A percentile compares a stretch with the other conserved stretches of the same genome.
Evolutionary conservation across 2,888 invertebrate genomes (phyloP).

Genomic region (Helobdella robusta): DNA sequence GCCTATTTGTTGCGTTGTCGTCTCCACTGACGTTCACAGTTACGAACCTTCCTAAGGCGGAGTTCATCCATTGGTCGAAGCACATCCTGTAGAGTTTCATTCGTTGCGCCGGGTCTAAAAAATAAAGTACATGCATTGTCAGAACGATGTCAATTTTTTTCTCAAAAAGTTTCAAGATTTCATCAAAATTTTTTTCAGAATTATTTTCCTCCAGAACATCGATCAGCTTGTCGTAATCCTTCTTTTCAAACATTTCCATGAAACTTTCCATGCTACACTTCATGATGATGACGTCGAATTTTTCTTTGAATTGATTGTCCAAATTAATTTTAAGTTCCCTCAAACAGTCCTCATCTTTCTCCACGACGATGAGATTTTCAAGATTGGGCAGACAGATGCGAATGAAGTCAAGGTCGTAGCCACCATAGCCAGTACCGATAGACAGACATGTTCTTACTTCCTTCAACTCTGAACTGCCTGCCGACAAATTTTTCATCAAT

Average conservation of each 20-base stretch:
- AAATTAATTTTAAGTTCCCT: not conserved
- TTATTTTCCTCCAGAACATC: too few species aligned
- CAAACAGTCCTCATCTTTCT: conserved; percentile 2
- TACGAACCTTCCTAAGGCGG: too few species aligned
- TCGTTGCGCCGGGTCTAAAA: not conserved
- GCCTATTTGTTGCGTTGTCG: too few species aligned
- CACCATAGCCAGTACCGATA: not conserved
- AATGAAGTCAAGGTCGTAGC: conserved; percentile 21
- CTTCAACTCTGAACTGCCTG: too few species aligned
- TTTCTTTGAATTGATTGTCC: not conserved
- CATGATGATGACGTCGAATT: not conserved
- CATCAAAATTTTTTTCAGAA: too few species aligned
- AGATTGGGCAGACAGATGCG: conserved; percentile 1
- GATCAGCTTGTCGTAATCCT: too few species aligned
- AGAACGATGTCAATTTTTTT: conserved; percentile 4
- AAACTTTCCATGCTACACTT: not conserved
- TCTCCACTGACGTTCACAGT: too few species aligned
- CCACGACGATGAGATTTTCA: not conserved
- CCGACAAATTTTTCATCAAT: too few species aligned
- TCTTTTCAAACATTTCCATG: not conserved
- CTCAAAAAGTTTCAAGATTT: too few species aligned
- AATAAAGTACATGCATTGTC: not conserved
- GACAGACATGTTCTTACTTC: not conserved
- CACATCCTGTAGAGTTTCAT: not conserved
- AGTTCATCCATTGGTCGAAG: conserved; percentile 2